These are phyloP conservation scores for Atherinomorus stipes DNA, from an alignment of 2,113 vertebrate species.

Conservation along the genomic window DNA sequence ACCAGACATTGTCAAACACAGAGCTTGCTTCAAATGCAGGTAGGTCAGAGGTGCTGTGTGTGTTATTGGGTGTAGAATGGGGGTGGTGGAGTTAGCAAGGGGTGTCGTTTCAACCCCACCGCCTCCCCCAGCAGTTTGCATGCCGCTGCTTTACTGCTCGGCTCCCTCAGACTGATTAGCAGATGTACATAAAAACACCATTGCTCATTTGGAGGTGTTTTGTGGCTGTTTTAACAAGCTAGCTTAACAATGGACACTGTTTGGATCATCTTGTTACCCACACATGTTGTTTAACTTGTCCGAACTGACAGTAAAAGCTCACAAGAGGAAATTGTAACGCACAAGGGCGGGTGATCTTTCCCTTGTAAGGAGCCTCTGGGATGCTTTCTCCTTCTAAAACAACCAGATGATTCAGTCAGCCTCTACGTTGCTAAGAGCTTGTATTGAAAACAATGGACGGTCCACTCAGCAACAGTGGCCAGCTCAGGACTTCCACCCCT, in stretches of 20 bases:
- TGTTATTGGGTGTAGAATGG: conserved; percentile 28
- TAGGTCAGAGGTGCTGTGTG: conserved; percentile 20
- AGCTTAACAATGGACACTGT: conserved; percentile 50
- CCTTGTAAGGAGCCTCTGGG: conserved; percentile 58
- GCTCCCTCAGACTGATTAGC: conserved; percentile 56
- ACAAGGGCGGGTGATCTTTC: conserved; percentile 32
- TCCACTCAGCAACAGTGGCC: conserved; percentile 51
- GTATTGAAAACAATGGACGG: conserved; percentile 71
- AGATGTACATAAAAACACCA: conserved; percentile 71
- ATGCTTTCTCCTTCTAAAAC: conserved; percentile 52
- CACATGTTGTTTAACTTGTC: conserved; percentile 53
- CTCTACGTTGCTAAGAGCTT: conserved; percentile 72
- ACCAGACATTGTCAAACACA: conserved; percentile 12
- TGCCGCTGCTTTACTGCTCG: conserved; percentile 52
- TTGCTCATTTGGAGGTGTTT: conserved; percentile 56
- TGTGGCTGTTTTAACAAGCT: conserved; percentile 65
- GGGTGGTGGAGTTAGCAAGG: conserved; percentile 14
- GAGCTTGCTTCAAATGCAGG: conserved; percentile 24
- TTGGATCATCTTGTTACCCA: conserved; percentile 42
- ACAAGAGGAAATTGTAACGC: conserved; percentile 44
- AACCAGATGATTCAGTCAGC: conserved; percentile 72
- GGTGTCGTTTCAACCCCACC: neutral
- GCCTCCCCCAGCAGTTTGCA: conserved; percentile 23
- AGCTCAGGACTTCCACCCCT: conserved; percentile 62
- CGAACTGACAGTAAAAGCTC: conserved; percentile 54